Conservation (phyloP, 2,888 invertebrate species). For the Melipona bicolor region DNA sequence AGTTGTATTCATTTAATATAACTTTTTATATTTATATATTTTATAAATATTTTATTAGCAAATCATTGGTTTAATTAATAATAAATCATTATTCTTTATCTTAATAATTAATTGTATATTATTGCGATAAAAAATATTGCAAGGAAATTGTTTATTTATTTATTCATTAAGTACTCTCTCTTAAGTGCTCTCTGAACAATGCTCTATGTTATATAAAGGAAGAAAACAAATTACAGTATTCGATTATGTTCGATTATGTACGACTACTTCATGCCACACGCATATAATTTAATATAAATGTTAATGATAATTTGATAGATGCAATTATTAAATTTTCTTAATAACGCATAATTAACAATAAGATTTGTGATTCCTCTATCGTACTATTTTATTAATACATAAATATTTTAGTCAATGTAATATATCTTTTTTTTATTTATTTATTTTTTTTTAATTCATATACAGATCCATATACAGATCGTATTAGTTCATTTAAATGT, state of each 20-base stretch:
- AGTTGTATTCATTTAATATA: not conserved
- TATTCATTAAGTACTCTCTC: too few relatives aligned
- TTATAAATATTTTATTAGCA: not conserved
- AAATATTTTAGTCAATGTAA: not conserved
- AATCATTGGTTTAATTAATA: not conserved
- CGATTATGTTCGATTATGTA: not conserved
- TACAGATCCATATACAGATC: not conserved
- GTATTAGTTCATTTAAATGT: not conserved
- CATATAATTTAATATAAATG: conserved; percentile 2
- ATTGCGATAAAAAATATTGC: not conserved
- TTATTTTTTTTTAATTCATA: not conserved
- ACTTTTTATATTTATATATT: not conserved
- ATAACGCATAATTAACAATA: conserved; percentile 15
- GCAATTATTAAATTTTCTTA: conserved; percentile 26
- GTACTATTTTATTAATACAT: conserved; percentile 18
- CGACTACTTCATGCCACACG: not conserved
- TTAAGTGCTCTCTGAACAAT: too few relatives aligned
- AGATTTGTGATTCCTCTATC: conserved; percentile 1
- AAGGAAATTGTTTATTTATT: not conserved
- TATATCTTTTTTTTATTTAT: not conserved
- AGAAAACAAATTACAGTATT: not conserved
- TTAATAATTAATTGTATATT: not conserved
- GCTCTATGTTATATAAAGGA: too few relatives aligned
- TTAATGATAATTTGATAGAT: conserved; percentile 14
- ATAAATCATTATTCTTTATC: too few relatives aligned